Conservation (phyloP, 1,140 invertebrate species). For the Drosophila willistoni region DNA sequence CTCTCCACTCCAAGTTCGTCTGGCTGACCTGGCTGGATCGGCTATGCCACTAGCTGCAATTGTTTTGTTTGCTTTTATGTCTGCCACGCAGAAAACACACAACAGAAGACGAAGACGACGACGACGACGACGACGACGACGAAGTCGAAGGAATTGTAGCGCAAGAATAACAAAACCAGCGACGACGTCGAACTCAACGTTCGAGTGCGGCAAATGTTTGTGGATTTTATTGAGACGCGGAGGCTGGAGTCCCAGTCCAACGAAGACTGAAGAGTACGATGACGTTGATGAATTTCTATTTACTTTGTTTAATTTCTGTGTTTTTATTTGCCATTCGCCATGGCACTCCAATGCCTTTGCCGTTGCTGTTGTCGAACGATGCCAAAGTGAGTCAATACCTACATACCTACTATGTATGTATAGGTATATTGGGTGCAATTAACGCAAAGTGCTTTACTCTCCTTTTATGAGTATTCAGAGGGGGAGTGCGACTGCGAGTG, state of each 20-base stretch:
- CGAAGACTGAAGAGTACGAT: constrained; percentile 46
- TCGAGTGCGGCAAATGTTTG: constrained; percentile 58
- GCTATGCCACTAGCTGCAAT: constrained; percentile 56
- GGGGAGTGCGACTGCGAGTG: not conserved
- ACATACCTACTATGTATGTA: constrained; percentile 27
- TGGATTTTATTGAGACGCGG: constrained; percentile 67
- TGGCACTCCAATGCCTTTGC: constrained; percentile 47
- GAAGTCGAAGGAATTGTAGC: constrained; percentile 48
- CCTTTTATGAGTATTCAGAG: constrained; percentile 40
- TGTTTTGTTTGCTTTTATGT: constrained; percentile 73
- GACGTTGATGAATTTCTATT: constrained; percentile 82
- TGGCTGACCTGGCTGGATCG: constrained; percentile 19
- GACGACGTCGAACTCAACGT: constrained; percentile 34
- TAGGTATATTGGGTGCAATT: constrained; percentile 73
- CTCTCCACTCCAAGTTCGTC: constrained; percentile 8
- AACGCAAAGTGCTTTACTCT: constrained; percentile 71
- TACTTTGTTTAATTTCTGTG: constrained; percentile 80
- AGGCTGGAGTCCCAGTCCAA: not conserved
- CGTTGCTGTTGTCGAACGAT: too few species aligned
- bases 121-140: not conserved
- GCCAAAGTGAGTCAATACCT: too few species aligned
- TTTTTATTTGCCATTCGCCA: constrained; percentile 77
- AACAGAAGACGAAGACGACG: constrained; percentile 15
- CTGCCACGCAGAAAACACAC: constrained; percentile 54
- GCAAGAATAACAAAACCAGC: constrained; percentile 62